Base-by-base conservation (phyloP, 2,888 invertebrate genomes). In the Caenorhabditis plicata region DNA sequence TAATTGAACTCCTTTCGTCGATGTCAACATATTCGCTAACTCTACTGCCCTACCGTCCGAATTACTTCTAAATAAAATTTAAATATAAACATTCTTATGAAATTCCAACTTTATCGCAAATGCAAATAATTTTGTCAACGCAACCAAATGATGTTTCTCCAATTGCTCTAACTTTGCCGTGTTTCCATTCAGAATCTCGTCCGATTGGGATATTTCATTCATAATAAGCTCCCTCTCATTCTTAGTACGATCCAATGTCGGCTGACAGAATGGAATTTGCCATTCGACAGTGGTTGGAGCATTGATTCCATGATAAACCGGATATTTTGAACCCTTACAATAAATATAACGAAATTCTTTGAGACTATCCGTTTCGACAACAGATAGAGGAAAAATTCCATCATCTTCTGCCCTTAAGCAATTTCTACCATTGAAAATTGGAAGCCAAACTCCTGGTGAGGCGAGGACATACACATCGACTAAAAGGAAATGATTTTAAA, bases 381-480 rank as follows among this genome's bases (percentile, higher is more conserved):
- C 45, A 11, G 63, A 45, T 33, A 79, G 46, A 3, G 78, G 78
- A 73, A 75, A 78, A 38, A 78, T 57, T 17, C 58, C 57, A 38
- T 78, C 75, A 3, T 63, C 56, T 9, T 65, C 51, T 7, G 55
- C 49, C 2, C 63, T 53, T 3, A 76, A 26, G 7, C 60, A 29
- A 2, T 64, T 52, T 4, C 52, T 29, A 3, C 74, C 78, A 22
- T 66, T 53, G 51, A 79, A 71, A 33, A 78, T 61, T 1, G 78
- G 78, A 19, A 70, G 41, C 78, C 78, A 78, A 20, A 73, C 38
- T n/a, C 68, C 65, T 13, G 53, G 40, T 11, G 64, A 45, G 1
- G 64, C 42, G 4, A 68, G 56, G 4, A 70, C 35, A 29, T 66
- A 54, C 3, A 73, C 56, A 26, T 46, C 51, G 36, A 50, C 64